Evolutionary conservation across 1,140 invertebrate species (phyloP).

Genomic region (Zaprionus inermis): DNA sequence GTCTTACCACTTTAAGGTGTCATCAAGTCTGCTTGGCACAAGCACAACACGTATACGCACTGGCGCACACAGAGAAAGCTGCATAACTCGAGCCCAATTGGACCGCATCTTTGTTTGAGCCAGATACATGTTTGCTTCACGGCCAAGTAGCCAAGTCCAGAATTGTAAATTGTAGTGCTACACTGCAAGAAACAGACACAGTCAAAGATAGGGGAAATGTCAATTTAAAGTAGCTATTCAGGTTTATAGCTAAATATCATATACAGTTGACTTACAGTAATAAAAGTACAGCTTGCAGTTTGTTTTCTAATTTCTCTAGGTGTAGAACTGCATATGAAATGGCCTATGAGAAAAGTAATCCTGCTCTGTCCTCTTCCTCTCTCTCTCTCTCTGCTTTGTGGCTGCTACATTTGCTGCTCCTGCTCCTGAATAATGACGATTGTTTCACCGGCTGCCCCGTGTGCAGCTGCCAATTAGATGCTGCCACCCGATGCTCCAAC

Average conservation of each 20-base stretch:
- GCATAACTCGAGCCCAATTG: slow-evolving; percentile 8
- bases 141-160: slow-evolving; percentile 20
- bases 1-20: not conserved
- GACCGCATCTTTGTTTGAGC: slow-evolving; percentile 32
- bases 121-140: slow-evolving; percentile 25
- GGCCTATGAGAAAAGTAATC: slow-evolving; percentile 33
- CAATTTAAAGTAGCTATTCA: too few relatives aligned
- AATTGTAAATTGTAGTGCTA: slow-evolving; percentile 31
- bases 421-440: slow-evolving; percentile 23
- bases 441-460: slow-evolving; percentile 32
- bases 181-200: slow-evolving; percentile 16
- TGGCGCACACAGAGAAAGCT: not conserved
- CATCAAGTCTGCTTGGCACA: not conserved
- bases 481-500: slow-evolving; percentile 14
- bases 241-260: too few relatives aligned
- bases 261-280: too few relatives aligned
- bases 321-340: slow-evolving; percentile 48
- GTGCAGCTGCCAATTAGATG: slow-evolving; percentile 62
- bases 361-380: not conserved
- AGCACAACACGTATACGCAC: not conserved
- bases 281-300: not conserved
- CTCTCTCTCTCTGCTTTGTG: not conserved
- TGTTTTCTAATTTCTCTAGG: not conserved
- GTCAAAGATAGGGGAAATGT: not conserved
- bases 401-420: not conserved